A percentile compares a stretch with the other conserved stretches of the same genome.
Evolutionary conservation across 2,797 vertebrate species (phyloP).

Genomic region (Florisuga fusca): DNA sequence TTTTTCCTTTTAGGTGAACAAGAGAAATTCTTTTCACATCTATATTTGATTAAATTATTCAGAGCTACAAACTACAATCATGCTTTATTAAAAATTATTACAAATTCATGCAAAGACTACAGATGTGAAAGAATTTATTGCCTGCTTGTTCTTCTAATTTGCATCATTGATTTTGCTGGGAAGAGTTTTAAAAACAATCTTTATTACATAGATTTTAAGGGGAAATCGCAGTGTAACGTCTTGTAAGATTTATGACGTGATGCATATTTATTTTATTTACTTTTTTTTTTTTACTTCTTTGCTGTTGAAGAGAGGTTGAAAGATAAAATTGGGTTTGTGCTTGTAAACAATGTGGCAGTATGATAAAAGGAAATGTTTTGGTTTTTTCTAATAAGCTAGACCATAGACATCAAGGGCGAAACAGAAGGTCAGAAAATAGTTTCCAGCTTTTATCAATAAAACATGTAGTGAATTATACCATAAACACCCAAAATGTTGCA

Average conservation of each 20-base stretch:
- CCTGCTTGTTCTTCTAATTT: slow-evolving; percentile 99
- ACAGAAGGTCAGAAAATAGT: slow-evolving; percentile 75
- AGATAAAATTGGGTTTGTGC: slow-evolving; percentile 81
- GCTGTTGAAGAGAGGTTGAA: slow-evolving; percentile 81
- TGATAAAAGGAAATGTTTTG: slow-evolving; percentile 80
- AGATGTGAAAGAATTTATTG: slow-evolving; percentile 98
- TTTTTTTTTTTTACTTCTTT: slow-evolving; percentile 85
- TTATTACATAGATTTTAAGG: slow-evolving; percentile 88
- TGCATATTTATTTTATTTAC: slow-evolving; percentile 90
- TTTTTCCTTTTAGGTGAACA: slow-evolving; percentile 80
- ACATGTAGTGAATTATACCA: slow-evolving; percentile 78
- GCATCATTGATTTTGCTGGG: slow-evolving; percentile 96
- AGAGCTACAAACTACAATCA: slow-evolving; percentile 99
- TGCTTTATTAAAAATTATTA: slow-evolving; percentile 99
- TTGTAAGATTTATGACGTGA: slow-evolving; percentile 85
- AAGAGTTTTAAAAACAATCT: slow-evolving; percentile 93
- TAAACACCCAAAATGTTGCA: slow-evolving; percentile 69
- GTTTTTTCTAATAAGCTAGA: slow-evolving; percentile 78
- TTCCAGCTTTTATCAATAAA: slow-evolving; percentile 76
- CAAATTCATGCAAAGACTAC: slow-evolving; percentile 91
- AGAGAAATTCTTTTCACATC: slow-evolving; percentile 85
- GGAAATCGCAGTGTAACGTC: slow-evolving; percentile 82
- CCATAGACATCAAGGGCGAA: slow-evolving; percentile 70
- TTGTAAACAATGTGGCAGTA: slow-evolving; percentile 79
- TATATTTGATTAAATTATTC: slow-evolving; percentile 98